Evolutionary conservation across 2,113 vertebrate genomes (phyloP), one percentile per base, ranked within the genome.

Genomic region (Sinocyclocheilus anophthalmus): DNA sequence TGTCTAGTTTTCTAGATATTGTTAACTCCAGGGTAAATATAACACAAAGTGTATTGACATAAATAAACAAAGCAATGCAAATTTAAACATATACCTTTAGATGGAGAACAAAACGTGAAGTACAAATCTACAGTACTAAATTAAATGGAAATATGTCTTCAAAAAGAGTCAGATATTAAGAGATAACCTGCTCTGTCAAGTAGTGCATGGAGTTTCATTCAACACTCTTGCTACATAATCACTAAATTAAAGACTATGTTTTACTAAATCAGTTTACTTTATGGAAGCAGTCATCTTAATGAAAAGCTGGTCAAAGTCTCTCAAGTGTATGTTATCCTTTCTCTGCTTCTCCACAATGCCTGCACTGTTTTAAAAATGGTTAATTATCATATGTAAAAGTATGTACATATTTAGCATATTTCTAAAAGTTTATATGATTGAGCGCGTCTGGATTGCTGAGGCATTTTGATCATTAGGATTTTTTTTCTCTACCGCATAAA

Each of bases 401-500:
- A 88, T 88, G 85, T 88, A 90, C 84, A 89, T 88, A 88, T 89
- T 87, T 79, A 85, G 76, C 83, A 87, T 22, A 55, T 57, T 81
- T 88, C 81, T 76, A 76, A 72, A 76, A 87, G 78, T 90, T 89
- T 83, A 85, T 92, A 91, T 91, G 88, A 92, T 88, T 92, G 90
- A 90, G 86, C 76, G 65, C 82, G 55, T 83, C 90, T 91, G 92
- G 91, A 92, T 88, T 92, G 89, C 92, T 90, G 90, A 92, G 89
- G 92, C 93, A 93, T 88, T 92, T 91, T 92, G 92, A 92, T 94
- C 91, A 94, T 92, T 92, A 91, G 88, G 88, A 87, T 81, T 87
- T 89, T 85, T 79, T 73, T 67, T 84, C 91, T 90, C 92, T 92
- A 93, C 92, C 92, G 92, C 92, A 94, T 96, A 94, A 95, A 95